A percentile compares a stretch with the other conserved stretches of the same genome.
Evolutionary conservation across 1,140 invertebrate genomes (phyloP).

Genomic region (Achroia grisella): DNA sequence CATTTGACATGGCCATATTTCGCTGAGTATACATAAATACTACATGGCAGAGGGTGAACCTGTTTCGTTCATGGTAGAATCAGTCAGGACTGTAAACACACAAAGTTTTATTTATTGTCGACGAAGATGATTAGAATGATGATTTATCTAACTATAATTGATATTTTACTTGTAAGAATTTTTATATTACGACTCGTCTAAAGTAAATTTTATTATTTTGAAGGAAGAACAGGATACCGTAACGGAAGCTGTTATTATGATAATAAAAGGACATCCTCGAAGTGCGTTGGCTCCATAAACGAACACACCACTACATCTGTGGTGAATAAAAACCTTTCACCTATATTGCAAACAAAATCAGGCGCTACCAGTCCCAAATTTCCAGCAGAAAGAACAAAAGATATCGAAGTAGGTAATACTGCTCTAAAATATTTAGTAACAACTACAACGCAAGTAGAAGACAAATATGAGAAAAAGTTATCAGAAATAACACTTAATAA

Average conservation of each 20-base stretch:
- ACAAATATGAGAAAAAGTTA: neutral
- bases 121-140: no score
- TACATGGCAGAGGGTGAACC: no score
- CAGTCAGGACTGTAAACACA: no score
- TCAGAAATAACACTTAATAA: neutral
- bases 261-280: conserved; percentile 36
- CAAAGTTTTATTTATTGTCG: no score
- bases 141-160: no score
- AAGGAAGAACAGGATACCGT: conserved; percentile 16
- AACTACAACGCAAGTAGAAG: conserved; percentile 15
- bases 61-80: no score
- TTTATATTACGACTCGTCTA: conserved; percentile 1
- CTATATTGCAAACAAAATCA: conserved; percentile 35
- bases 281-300: conserved; percentile 33
- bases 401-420: conserved; percentile 16
- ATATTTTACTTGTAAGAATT: no score
- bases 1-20: no score
- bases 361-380: conserved; percentile 26
- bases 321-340: conserved; percentile 37
- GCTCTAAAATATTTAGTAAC: conserved; percentile 9
- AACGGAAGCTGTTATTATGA: conserved; percentile 17
- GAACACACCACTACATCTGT: conserved; percentile 14
- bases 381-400: conserved; percentile 5
- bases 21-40: no score
- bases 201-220: conserved; percentile 10